A percentile compares a stretch with the other conserved stretches of the same genome.
Evolutionary conservation across 2,113 vertebrate species (phyloP).

Genomic region (Festucalex cinctus): DNA sequence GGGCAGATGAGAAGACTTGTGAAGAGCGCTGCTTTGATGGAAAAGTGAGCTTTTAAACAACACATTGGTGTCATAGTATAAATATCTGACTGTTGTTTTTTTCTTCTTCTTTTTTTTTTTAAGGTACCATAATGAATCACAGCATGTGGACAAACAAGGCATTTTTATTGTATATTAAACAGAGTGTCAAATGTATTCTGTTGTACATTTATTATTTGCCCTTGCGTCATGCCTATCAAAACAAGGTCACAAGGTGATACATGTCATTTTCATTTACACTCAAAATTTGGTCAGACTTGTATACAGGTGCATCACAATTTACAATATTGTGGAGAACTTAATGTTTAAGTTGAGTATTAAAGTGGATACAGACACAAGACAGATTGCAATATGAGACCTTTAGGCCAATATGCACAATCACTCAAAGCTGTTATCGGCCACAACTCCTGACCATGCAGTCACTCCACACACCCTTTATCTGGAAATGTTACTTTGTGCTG

Average conservation of each 20-base stretch:
- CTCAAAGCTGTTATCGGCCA: no score
- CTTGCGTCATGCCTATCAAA: no score
- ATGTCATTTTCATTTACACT: background rate
- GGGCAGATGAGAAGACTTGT: slow-evolving; percentile 42
- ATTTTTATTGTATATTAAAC: slow-evolving; percentile 3
- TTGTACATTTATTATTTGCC: background rate
- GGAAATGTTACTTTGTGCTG: no score
- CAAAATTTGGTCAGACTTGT: background rate
- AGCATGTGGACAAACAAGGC: background rate
- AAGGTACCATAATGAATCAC: slow-evolving; percentile 19
- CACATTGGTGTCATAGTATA: background rate
- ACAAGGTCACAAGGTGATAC: no score
- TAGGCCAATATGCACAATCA: no score
- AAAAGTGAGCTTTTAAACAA: slow-evolving; percentile 25
- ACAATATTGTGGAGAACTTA: no score
- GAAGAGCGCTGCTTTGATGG: slow-evolving; percentile 63
- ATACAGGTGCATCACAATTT: background rate
- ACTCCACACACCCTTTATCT: no score
- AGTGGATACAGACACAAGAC: no score
- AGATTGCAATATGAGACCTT: no score
- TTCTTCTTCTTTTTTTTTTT: background rate
- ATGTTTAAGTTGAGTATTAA: no score
- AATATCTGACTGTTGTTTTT: background rate
- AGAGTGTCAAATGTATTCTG: background rate
- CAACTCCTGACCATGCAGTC: no score